These are phyloP conservation scores for Patagioenas fasciata DNA, from an alignment of 2,113 vertebrate species.

Conservation along the genomic window DNA sequence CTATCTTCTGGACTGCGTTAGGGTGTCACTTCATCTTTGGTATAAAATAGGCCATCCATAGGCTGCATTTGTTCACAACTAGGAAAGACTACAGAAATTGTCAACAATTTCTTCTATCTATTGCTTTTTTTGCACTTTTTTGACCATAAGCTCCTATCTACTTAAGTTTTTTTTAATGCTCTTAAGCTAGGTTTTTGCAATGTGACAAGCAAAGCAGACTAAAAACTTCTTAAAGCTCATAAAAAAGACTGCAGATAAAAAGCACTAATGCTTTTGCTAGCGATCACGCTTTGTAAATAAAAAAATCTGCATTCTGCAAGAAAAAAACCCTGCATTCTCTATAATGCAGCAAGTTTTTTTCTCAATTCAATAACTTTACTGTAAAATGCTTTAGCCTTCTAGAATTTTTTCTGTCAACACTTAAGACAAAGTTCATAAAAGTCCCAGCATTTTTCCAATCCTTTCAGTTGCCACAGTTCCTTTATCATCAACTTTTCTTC, in stretches of 20 bases:
- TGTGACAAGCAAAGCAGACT: constrained; percentile 97
- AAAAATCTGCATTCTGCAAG: constrained; percentile 90
- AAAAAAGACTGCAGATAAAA: constrained; percentile 98
- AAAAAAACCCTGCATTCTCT: constrained; percentile 84
- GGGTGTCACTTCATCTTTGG: constrained; percentile 98
- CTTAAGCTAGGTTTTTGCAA: constrained; percentile 87
- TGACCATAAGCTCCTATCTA: constrained; percentile 95
- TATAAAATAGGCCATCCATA: constrained; percentile 98
- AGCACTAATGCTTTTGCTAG: constrained; percentile 92
- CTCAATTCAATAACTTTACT: constrained; percentile 82
- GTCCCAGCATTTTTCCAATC: constrained; percentile 83
- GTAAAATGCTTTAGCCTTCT: constrained; percentile 89
- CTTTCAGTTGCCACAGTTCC: constrained; percentile 86
- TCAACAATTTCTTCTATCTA: constrained; percentile 99
- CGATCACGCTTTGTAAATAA: constrained; percentile 89
- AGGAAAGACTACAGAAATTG: constrained; percentile 99
- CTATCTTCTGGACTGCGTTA: constrained; percentile 83
- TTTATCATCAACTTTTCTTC: constrained; percentile 95
- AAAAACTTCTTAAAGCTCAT: constrained; percentile 97
- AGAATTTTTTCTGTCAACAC: constrained; percentile 80
- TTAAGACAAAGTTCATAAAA: constrained; percentile 88
- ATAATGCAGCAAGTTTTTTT: constrained; percentile 85
- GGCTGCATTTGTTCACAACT: constrained; percentile 99
- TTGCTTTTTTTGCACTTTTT: constrained; percentile 94
- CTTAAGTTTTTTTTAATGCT: constrained; percentile 80